Base-by-base conservation (phyloP, 2,888 invertebrate species). In the Synergus gifuensis region DNA sequence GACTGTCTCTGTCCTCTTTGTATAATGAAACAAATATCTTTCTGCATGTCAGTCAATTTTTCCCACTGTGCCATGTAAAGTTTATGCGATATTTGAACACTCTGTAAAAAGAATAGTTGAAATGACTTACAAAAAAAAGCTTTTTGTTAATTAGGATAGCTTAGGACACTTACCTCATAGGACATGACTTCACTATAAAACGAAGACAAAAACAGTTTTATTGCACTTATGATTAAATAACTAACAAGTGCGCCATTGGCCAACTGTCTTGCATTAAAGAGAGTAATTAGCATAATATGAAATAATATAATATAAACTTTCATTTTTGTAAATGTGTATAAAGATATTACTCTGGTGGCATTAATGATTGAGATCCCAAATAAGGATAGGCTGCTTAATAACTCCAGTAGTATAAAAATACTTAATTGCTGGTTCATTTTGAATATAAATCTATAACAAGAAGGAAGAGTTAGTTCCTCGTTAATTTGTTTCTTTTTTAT, bases 351-450 rank as follows among this genome's bases (percentile, higher is more conserved):
- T 79, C 62, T 46, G 16, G 76, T 76, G 36, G 79, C 79, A 58
- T 79, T 76, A 58, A 79, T 62, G 9, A 79, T 22, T n/a, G 76
- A 64, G 46, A 64, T 76, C 22, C 76, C 79, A 66, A 76, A 79
- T 49, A 79, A 64, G 36, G 62, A 62, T 14, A 79, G 44, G 46
- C 79, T 63, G 28, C 79, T 66, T 12, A 79, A 5, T 5, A 79
- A 18, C 36, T 79, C 79, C 16, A 69, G 22, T 11, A 79, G 28
- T 36, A 79, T 49, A 4, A 79, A 76, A 11, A 76, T 18, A n/a
- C 49, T 79, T 18, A 76, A 49, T 22, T 76, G 40, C 54, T 62
- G 14, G 40, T 79, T 60, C 14, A 76, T 66, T 54, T 49, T 63
- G 3, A 49, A 46, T 49, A 76, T 64, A 66, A 79, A 79, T n/a